phyloP scores from a whole-genome alignment of 2,888 invertebrate genomes.

The Odontocolon sp. region DNA sequence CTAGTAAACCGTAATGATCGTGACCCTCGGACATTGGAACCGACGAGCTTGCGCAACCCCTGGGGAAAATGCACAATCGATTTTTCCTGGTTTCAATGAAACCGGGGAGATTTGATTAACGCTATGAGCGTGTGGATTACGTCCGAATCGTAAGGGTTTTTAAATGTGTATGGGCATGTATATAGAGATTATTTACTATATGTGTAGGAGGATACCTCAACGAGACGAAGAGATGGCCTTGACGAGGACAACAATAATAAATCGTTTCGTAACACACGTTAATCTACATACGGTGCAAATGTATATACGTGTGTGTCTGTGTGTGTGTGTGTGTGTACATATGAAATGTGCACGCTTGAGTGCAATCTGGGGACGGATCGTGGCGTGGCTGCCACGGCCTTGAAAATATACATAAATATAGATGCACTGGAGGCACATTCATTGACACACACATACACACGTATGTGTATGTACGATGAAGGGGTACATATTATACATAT shows the following conservation, averaged over 20 bases:
- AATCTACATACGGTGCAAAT: conserved; percentile 50
- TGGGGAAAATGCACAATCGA: conserved; percentile 39
- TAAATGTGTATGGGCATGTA: too few relatives aligned
- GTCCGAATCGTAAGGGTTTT: background rate
- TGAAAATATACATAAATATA: conserved; percentile 13
- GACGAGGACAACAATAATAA: conserved; percentile 67
- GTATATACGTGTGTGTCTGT: background rate
- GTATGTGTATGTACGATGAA: background rate
- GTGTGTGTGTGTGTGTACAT: background rate
- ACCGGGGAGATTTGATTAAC: background rate
- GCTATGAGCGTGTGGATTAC: background rate
- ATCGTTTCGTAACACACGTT: conserved; percentile 69
- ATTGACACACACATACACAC: background rate
- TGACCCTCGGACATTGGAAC: background rate
- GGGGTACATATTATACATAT: conserved; percentile 5
- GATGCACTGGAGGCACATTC: background rate
- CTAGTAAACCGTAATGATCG: background rate
- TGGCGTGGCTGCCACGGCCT: conserved; percentile 9
- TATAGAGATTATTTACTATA: background rate
- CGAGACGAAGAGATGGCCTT: conserved; percentile 61
- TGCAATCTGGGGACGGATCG: conserved; percentile 12
- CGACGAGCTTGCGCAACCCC: conserved; percentile 14
- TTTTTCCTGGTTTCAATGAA: conserved; percentile 34
- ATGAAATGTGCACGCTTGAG: background rate
- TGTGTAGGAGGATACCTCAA: conserved; percentile 24